phyloP scores from a whole-genome alignment of 2,113 vertebrate genomes.

The Halcyon senegalensis region DNA sequence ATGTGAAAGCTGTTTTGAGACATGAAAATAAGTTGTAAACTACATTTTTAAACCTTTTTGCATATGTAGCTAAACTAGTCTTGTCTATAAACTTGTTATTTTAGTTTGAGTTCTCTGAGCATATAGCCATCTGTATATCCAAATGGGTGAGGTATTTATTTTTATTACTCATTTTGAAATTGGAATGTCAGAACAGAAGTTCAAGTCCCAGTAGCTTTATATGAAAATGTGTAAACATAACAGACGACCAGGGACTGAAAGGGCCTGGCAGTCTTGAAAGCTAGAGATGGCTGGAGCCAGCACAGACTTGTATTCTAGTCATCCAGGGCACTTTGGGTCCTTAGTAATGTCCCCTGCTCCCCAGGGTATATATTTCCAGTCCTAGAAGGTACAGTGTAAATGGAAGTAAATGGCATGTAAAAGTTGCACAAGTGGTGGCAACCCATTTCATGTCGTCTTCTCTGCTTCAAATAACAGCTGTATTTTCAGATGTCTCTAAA shows the following conservation, averaged over 20 bases:
- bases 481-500: background rate
- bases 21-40: background rate
- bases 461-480: background rate
- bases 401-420: background rate
- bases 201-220: background rate
- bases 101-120: background rate
- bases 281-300: background rate
- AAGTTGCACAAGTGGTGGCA: background rate
- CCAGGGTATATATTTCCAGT: background rate
- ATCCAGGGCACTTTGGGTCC: background rate
- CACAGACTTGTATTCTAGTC: background rate
- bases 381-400: background rate
- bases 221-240: background rate
- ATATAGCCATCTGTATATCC: background rate
- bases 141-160: background rate
- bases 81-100: background rate
- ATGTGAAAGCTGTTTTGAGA: background rate
- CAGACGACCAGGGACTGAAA: background rate
- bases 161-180: background rate
- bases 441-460: background rate
- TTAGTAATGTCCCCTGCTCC: background rate
- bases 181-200: background rate
- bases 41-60: background rate
- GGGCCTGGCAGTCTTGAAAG: background rate
- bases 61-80: background rate